A percentile compares a stretch with the other conserved stretches of the same genome.
phyloP scores from a whole-genome alignment of 2,113 vertebrate species.

The Cebus imitator region DNA sequence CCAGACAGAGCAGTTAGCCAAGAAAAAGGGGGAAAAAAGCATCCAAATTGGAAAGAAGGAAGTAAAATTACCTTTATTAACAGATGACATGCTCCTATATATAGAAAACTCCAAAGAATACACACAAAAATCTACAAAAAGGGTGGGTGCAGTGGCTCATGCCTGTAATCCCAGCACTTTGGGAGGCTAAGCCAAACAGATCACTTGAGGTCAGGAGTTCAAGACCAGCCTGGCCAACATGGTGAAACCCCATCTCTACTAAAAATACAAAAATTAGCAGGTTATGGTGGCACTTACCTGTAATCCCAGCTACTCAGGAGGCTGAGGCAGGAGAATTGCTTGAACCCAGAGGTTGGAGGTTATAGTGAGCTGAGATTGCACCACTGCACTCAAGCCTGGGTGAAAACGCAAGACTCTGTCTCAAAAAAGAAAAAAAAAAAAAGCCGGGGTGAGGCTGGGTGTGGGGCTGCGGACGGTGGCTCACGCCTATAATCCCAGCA shows the following conservation, averaged over 20 bases:
- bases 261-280: background rate
- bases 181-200: background rate
- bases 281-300: background rate
- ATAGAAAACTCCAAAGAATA: background rate
- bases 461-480: too few relatives aligned
- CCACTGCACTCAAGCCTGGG: background rate
- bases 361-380: background rate
- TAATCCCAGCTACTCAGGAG: background rate
- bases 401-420: background rate
- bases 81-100: background rate
- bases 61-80: background rate
- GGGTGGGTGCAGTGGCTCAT: background rate
- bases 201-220: background rate
- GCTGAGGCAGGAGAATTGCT: background rate
- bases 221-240: background rate
- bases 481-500: too few relatives aligned
- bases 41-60: background rate
- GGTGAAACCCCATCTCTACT: background rate
- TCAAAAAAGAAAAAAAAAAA: background rate
- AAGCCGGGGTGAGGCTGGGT: too few relatives aligned
- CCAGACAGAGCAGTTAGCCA: background rate
- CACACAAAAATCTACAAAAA: background rate
- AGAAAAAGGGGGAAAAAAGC: background rate
- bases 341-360: background rate
- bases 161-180: background rate